These are phyloP conservation scores for Polydrusus tereticollis DNA, from an alignment of 2,888 invertebrate species.

Conservation along the genomic window DNA sequence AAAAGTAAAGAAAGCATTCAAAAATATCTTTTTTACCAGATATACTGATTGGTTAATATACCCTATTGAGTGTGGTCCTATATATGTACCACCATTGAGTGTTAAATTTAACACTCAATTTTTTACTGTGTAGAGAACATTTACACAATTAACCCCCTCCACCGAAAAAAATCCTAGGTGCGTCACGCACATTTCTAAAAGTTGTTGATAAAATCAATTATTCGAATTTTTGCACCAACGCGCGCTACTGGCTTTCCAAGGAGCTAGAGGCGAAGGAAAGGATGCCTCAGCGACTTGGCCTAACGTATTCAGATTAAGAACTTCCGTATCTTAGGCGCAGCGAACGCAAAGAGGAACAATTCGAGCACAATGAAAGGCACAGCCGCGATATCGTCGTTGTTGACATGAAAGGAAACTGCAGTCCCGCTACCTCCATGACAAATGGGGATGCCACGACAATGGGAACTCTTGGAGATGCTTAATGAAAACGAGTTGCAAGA, in stretches of 20 bases:
- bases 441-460: slow-evolving; percentile 27
- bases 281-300: slow-evolving; percentile 27
- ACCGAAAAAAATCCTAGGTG: too few relatives aligned
- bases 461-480: slow-evolving; percentile 23
- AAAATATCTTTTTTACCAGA: too few relatives aligned
- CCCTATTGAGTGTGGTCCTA: too few relatives aligned
- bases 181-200: too few relatives aligned
- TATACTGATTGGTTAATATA: too few relatives aligned
- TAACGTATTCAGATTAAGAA: slow-evolving; percentile 35
- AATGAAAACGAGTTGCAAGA: slow-evolving; percentile 11
- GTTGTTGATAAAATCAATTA: background rate
- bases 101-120: too few relatives aligned
- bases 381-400: slow-evolving; percentile 21
- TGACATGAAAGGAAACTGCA: slow-evolving; percentile 31
- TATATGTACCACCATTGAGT: too few relatives aligned
- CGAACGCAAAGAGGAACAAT: slow-evolving; percentile 26
- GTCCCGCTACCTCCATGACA: slow-evolving; percentile 31
- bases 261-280: slow-evolving; percentile 6
- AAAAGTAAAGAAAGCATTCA: too few relatives aligned
- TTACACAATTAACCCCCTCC: too few relatives aligned
- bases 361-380: slow-evolving; percentile 32
- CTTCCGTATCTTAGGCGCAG: slow-evolving; percentile 30
- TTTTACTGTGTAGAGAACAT: too few relatives aligned
- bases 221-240: background rate
- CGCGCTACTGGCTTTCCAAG: slow-evolving; percentile 19